These are phyloP conservation scores for Plestiodon gilberti DNA, from an alignment of 2,113 vertebrate species.

Conservation along the genomic window DNA sequence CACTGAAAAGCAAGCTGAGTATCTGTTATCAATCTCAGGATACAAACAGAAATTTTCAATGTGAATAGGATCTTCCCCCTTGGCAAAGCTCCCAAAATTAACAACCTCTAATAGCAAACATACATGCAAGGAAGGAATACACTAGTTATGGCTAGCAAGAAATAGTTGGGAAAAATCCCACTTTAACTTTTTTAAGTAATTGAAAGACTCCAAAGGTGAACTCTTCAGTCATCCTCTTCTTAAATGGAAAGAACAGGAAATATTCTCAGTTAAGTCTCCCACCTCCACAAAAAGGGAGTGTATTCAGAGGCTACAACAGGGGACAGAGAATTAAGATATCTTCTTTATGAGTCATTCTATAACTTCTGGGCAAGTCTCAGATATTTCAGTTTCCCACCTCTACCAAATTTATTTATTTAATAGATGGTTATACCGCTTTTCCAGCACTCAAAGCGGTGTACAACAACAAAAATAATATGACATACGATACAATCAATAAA, in stretches of 20 bases:
- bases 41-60: conserved; percentile 40
- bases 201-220: conserved; percentile 31
- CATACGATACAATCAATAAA: no score
- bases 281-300: conserved; percentile 6
- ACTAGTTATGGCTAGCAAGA: conserved; percentile 26
- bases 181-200: background rate
- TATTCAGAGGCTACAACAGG: background rate
- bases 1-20: conserved; percentile 42
- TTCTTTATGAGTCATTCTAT: fast-evolving
- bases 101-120: conserved; percentile 51
- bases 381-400: background rate
- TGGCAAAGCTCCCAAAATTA: conserved; percentile 61
- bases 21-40: conserved; percentile 49
- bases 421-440: no score
- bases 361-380: background rate
- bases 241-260: background rate
- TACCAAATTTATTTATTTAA: background rate
- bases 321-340: background rate
- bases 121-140: background rate
- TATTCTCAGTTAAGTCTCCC: conserved; percentile 3
- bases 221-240: background rate
- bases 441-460: no score
- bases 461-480: no score
- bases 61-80: conserved; percentile 50
- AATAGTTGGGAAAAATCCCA: conserved; percentile 28